A percentile compares a stretch with the other conserved stretches of the same genome.
These are phyloP conservation scores for Lasiurus borealis DNA, from an alignment of 2,113 vertebrate species.

Conservation along the genomic window DNA sequence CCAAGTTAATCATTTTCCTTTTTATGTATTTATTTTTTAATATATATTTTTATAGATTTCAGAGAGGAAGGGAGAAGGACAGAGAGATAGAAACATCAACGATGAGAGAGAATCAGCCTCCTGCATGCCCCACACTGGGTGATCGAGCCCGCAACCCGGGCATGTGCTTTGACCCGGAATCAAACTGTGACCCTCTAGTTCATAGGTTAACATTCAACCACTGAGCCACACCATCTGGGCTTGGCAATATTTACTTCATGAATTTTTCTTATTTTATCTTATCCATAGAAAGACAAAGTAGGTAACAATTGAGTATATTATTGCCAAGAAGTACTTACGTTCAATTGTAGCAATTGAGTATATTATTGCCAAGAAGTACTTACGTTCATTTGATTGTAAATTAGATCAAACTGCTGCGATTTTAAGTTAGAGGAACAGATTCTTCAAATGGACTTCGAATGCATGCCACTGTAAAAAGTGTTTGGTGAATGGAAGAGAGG, in stretches of 20 bases:
- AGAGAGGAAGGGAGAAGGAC: no score
- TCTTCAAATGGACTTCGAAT: not conserved
- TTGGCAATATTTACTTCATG: not conserved
- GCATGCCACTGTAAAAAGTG: not conserved
- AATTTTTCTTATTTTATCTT: conserved; percentile 7
- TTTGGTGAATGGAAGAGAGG: conserved; percentile 8
- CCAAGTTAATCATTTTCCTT: no score
- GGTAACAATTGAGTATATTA: not conserved
- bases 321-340: not conserved
- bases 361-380: not conserved
- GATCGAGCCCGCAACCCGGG: no score
- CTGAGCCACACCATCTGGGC: not conserved
- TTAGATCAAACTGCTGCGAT: not conserved
- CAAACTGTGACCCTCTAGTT: no score
- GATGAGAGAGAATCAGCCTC: no score
- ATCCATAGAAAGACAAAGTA: not conserved
- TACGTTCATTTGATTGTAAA: not conserved
- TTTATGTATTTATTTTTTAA: no score
- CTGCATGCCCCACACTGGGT: no score
- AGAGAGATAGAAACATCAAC: no score
- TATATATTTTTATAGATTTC: no score
- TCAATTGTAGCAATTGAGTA: not conserved
- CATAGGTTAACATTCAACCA: no score
- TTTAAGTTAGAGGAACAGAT: conserved; percentile 44
- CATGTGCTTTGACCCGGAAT: no score